These are phyloP conservation scores for Littorina saxatilis DNA, from an alignment of 1,140 invertebrate genomes.

Conservation along the genomic window DNA sequence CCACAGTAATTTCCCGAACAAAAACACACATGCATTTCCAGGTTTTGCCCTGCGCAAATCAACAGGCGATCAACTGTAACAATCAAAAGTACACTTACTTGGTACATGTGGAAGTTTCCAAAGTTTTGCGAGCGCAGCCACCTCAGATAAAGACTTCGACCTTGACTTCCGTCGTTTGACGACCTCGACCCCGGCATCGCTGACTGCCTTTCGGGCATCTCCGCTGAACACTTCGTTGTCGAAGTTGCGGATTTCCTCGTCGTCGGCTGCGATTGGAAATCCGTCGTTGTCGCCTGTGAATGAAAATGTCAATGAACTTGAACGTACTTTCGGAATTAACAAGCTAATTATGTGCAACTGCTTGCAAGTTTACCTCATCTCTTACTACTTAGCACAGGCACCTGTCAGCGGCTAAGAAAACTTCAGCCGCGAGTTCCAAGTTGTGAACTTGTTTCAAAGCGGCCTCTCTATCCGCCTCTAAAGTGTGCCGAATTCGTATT, in stretches of 20 bases:
- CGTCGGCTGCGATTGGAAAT: constrained; percentile 28
- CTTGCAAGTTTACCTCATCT: neutral
- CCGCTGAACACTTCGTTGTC: constrained; percentile 26
- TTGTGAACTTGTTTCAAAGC: too few relatives aligned
- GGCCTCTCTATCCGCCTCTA: too few relatives aligned
- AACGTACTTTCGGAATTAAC: neutral
- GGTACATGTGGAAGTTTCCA: constrained; percentile 23
- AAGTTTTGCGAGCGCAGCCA: constrained; percentile 23
- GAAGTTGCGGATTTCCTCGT: constrained; percentile 19
- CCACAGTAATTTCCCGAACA: neutral
- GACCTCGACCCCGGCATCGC: constrained; percentile 20
- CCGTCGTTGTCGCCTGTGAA: constrained; percentile 21
- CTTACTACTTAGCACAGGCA: neutral
- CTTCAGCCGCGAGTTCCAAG: neutral
- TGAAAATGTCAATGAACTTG: neutral
- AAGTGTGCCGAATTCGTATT: too few relatives aligned
- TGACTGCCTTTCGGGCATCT: neutral
- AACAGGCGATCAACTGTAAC: neutral
- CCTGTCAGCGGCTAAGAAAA: too few relatives aligned
- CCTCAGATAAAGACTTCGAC: constrained; percentile 24
- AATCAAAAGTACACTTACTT: too few relatives aligned
- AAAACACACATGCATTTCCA: neutral
- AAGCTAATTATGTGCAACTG: neutral
- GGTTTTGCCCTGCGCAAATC: neutral
- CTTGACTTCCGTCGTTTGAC: constrained; percentile 30